A percentile compares a stretch with the other conserved stretches of the same genome.
Conservation (phyloP, 2,113 vertebrate genomes). For the Macrotus californicus region DNA sequence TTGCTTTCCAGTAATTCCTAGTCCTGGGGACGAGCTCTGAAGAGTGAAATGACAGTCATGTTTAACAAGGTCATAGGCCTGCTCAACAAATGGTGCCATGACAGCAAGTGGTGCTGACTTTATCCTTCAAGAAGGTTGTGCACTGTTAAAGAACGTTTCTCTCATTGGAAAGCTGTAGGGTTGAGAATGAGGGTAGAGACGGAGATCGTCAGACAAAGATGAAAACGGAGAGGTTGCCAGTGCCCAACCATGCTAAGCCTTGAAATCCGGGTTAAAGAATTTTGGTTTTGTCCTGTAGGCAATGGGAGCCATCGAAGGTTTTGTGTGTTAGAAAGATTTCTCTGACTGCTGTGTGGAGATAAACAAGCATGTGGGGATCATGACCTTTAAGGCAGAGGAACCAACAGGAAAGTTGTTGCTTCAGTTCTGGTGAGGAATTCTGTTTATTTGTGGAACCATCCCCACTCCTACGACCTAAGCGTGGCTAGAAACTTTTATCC, state of each 20-base stretch:
- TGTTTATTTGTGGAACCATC: not conserved
- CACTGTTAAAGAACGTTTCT: not conserved
- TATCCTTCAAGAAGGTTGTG: not conserved
- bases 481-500: not conserved
- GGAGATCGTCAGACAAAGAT: not conserved
- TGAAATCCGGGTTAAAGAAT: not conserved
- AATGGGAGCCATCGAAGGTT: not conserved
- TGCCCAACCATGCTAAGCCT: not conserved
- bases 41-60: no score
- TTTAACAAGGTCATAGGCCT: no score
- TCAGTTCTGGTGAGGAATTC: not conserved
- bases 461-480: not conserved
- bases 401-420: not conserved
- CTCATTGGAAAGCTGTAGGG: not conserved
- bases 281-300: not conserved
- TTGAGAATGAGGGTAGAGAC: not conserved
- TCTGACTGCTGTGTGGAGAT: not conserved
- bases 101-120: no score
- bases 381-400: not conserved
- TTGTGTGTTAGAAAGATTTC: not conserved
- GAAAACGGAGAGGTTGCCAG: not conserved
- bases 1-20: no score
- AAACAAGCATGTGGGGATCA: not conserved
- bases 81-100: no score
- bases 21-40: no score